A percentile compares a stretch with the other conserved stretches of the same genome.
These are phyloP conservation scores for Xestia sexstrigata DNA, from an alignment of 2,888 invertebrate species.

Conservation along the genomic window DNA sequence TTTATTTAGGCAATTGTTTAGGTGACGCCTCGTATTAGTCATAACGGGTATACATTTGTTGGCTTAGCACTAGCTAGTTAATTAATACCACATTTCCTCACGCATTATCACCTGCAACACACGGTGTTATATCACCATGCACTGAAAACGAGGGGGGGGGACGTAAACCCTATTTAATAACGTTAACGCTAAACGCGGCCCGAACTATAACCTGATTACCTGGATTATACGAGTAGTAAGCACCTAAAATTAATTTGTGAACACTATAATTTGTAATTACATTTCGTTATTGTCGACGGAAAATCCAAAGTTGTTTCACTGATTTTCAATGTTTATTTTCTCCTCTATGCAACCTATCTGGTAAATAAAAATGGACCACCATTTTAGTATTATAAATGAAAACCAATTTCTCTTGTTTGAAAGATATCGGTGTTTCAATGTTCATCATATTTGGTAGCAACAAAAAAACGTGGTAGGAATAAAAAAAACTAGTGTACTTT, in stretches of 20 bases:
- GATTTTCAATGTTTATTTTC: not conserved
- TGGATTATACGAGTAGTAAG: constrained; percentile 39
- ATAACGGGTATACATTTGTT: not conserved
- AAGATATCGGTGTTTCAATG: not conserved
- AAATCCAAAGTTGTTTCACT: not conserved
- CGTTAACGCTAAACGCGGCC: constrained; percentile 15
- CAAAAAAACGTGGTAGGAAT: not conserved
- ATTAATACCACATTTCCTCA: not conserved
- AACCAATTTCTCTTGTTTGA: not conserved
- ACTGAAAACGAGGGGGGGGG: not conserved
- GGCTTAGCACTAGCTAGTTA: not conserved
- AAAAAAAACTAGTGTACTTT: not conserved
- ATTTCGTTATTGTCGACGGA: not conserved
- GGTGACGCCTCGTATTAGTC: not conserved
- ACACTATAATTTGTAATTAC: constrained; percentile 25
- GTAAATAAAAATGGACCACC: not conserved
- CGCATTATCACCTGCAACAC: constrained; percentile 36
- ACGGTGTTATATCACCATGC: constrained; percentile 13
- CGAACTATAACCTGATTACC: constrained; percentile 31
- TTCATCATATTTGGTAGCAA: not conserved
- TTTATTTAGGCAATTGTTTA: not conserved
- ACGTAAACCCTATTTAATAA: constrained; percentile 37
- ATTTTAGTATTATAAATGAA: not conserved
- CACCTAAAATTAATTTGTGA: constrained; percentile 39
- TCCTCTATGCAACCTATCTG: not conserved